Percentiles rank a stretch among this genome's conserved stretches.
Evolutionary conservation across 2,113 vertebrate genomes (phyloP).

Genomic region (Glareola pratincola): DNA sequence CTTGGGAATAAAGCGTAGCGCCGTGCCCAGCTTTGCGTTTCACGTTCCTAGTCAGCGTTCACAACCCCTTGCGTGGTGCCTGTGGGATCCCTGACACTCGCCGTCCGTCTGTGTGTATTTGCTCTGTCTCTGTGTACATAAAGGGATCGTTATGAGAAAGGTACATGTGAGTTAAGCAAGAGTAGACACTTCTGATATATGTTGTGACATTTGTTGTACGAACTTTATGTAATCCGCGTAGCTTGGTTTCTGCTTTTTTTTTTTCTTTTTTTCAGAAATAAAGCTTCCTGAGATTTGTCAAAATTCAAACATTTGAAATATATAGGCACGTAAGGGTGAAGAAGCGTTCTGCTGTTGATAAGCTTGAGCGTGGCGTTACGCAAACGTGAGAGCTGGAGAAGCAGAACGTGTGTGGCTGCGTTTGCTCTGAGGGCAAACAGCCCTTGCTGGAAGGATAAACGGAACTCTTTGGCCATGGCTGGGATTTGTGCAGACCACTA

Average conservation of each 20-base stretch:
- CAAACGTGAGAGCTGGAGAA: not conserved
- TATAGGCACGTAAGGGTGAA: not conserved
- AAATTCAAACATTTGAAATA: not conserved
- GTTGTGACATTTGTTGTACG: not conserved
- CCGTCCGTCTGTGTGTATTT: not conserved
- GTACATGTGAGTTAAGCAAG: not conserved
- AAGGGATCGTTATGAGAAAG: not conserved
- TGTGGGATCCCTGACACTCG: not conserved
- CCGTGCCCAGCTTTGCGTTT: not conserved
- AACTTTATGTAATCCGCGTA: rapidly evolving
- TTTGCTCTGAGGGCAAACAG: conserved; percentile 19
- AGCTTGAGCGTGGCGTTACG: not conserved
- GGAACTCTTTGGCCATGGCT: not conserved
- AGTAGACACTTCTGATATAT: not conserved
- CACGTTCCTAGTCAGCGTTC: not conserved
- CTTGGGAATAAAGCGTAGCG: not conserved
- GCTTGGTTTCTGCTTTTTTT: not conserved
- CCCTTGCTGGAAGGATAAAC: not conserved
- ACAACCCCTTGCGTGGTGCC: not conserved
- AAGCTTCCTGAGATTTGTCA: not conserved
- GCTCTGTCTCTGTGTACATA: not conserved
- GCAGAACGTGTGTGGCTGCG: not conserved
- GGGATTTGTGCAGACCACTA: not conserved
- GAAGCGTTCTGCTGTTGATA: not conserved
- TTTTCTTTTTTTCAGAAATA: not conserved